Percentiles rank a stretch among this genome's conserved stretches.
phyloP scores from a whole-genome alignment of 2,888 invertebrate genomes.

The Lymantria monacha region DNA sequence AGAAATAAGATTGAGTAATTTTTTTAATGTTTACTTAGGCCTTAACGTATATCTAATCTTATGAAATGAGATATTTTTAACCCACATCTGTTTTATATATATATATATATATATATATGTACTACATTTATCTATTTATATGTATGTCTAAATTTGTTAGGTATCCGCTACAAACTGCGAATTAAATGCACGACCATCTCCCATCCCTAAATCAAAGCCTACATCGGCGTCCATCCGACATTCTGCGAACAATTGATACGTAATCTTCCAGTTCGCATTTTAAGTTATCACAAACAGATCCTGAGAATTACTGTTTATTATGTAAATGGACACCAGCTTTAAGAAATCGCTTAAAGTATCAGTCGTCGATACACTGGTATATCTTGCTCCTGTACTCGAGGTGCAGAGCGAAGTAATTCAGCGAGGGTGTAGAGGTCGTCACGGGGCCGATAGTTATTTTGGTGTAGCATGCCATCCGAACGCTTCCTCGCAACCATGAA shows the following conservation, averaged over 20 bases:
- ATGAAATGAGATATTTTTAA: slow-evolving; percentile 14
- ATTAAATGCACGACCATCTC: slow-evolving; percentile 72
- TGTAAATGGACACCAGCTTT: slow-evolving; percentile 43
- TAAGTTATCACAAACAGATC: slow-evolving; percentile 7
- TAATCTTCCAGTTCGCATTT: background rate
- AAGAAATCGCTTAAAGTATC: slow-evolving; percentile 73
- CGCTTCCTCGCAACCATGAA: slow-evolving; percentile 85
- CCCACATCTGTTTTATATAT: slow-evolving; percentile 33
- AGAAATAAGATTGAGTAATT: background rate
- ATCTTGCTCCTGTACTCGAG: slow-evolving; percentile 78
- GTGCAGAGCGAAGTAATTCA: slow-evolving; percentile 80
- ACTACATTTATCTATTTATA: slow-evolving; percentile 18
- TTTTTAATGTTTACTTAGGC: slow-evolving; percentile 41
- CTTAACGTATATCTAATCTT: slow-evolving; percentile 21
- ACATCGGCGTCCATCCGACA: slow-evolving; percentile 42
- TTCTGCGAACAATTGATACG: slow-evolving; percentile 18
- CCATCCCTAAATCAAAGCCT: slow-evolving; percentile 49
- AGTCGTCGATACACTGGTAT: slow-evolving; percentile 83
- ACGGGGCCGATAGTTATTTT: slow-evolving; percentile 72
- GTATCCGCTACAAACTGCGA: slow-evolving; percentile 70
- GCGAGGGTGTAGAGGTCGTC: slow-evolving; percentile 84
- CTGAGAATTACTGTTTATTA: slow-evolving; percentile 26
- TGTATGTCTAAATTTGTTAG: slow-evolving; percentile 50
- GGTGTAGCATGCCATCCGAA: slow-evolving; percentile 66
- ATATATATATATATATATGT: slow-evolving; percentile 34